Base-by-base conservation (phyloP, 1,140 invertebrate genomes). In the Monochamus saltuarius region DNA sequence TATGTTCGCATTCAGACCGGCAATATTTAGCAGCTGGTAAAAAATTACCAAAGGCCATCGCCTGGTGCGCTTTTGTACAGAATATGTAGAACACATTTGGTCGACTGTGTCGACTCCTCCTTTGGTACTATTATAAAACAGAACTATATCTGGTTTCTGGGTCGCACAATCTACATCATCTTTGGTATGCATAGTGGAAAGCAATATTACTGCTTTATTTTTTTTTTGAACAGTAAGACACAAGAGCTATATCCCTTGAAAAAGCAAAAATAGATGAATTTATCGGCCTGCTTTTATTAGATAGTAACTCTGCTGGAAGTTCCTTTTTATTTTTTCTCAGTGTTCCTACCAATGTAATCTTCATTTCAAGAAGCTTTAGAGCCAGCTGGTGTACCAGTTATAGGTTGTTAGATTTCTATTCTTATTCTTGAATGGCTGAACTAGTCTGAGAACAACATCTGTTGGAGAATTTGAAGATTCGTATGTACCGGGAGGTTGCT, bases 21-120 rank as follows among this genome's bases (percentile, higher is more conserved):
- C 77, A 63, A 82, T 75, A 65, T 82, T 79, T 13, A 82, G 59
- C 11, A 82, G 61, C 22, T 75, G 75, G 50, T 77, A 81, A 65
- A 82, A 82, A 40, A 82, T 67, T 8, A 78, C 76, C 11, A 81
- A 60, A 1, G 78, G 76, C 81, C 81, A 83, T 65, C 81, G 75
- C 59, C 77, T 76, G 49, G 77, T 77, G 46, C 77, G 69, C 40
- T 79, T 71, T 67, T 75, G 71, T 6, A 78, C 78, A 34, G 59
- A 14, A 35, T 61, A 61, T 29, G 35, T 47, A 52, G 42, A 42
- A 52, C 69, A 75, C 43, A 68, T 54, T 56, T 67, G 51, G 61
- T 79, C 70, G 50, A 73, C 66, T 11, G 47, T 68, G 63, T 76
- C 73, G 1, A 77, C 73, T 10, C 71, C 76, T 17, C 67, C 66